These are phyloP conservation scores for Channallabes apus DNA, from an alignment of 2,797 vertebrate species.

Conservation along the genomic window DNA sequence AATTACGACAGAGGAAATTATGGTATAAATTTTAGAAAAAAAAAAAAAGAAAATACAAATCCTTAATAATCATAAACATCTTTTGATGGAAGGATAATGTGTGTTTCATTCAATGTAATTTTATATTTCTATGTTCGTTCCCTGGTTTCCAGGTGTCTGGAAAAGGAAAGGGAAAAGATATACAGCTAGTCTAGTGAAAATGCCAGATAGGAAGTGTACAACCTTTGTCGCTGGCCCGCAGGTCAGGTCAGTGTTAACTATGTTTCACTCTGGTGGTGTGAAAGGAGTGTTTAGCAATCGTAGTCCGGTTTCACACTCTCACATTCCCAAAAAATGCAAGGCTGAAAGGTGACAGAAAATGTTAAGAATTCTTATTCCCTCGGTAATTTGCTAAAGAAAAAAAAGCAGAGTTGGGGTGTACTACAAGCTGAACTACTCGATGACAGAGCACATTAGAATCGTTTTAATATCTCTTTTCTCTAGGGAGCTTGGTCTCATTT, in stretches of 20 bases:
- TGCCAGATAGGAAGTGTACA: slow-evolving; percentile 42
- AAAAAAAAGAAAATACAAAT: not conserved
- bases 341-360: slow-evolving; percentile 32
- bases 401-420: slow-evolving; percentile 16
- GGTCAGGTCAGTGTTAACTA: slow-evolving; percentile 44
- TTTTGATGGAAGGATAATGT: not conserved
- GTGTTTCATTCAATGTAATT: not conserved
- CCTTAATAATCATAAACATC: slow-evolving; percentile 7
- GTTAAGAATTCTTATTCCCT: slow-evolving; percentile 28
- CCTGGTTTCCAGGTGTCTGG: slow-evolving; percentile 37
- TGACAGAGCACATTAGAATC: slow-evolving; percentile 33
- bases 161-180: slow-evolving; percentile 34
- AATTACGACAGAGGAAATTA: not conserved
- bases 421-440: slow-evolving; percentile 25
- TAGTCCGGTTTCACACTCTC: slow-evolving; percentile 41
- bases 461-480: slow-evolving; percentile 31
- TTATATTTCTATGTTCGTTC: not conserved
- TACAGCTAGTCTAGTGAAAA: slow-evolving; percentile 23
- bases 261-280: slow-evolving; percentile 35
- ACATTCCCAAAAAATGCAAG: slow-evolving; percentile 36
- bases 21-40: too few relatives aligned
- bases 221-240: slow-evolving; percentile 32
- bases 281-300: slow-evolving; percentile 34
- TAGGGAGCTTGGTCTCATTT: slow-evolving; percentile 42
- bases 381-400: slow-evolving; percentile 21